Base-by-base conservation (phyloP, 2,113 vertebrate genomes). In the Etia nguti region DNA sequence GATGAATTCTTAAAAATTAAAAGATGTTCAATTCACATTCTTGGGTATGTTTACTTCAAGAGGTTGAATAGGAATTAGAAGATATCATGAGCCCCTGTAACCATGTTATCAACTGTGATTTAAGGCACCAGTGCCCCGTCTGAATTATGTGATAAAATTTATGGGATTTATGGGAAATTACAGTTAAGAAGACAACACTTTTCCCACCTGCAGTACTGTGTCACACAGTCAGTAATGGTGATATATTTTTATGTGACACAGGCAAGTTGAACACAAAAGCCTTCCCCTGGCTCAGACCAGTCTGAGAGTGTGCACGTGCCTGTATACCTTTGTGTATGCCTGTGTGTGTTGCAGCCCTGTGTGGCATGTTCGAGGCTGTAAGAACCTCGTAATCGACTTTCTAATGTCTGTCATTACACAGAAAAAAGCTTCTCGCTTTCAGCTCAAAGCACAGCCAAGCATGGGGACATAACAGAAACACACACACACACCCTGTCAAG, bases 361-460 rank as follows among this genome's bases (percentile, higher is more conserved):
- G 73, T 68, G 68, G 81, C 34, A 20, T 79, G 50, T 87, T 56
- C 8, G 18, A 82, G 83, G 73, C 70, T 84, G 81, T 55, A 86
- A 90, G 88, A 88, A 85, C 82, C 91, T 88, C 91, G 91, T 95
- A 95, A 95, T 95, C 57, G 87, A 90, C 93, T 90, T 90, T 94
- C 85, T 95, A 93, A 93, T 95, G 94, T 93, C 92, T 90, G 92
- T 90, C 90, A 94, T 95, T 94, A 93, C 92, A 82, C 79, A 20
- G 4, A 89, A 81, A 91, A 85, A 87, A 91, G 86, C 83, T 62
- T 89, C 52, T 85, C 24, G 57, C 84, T 86, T 86, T 92, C 57
- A 89, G 87, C 84, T 90, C 82, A 85, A 88, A 77, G 88, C 86
- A 85, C 82, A 87, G 80, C 65, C 75, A 81, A 90, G 90, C 84